phyloP scores from a whole-genome alignment of 2,888 invertebrate species.

The Rhamnusium bicolor region DNA sequence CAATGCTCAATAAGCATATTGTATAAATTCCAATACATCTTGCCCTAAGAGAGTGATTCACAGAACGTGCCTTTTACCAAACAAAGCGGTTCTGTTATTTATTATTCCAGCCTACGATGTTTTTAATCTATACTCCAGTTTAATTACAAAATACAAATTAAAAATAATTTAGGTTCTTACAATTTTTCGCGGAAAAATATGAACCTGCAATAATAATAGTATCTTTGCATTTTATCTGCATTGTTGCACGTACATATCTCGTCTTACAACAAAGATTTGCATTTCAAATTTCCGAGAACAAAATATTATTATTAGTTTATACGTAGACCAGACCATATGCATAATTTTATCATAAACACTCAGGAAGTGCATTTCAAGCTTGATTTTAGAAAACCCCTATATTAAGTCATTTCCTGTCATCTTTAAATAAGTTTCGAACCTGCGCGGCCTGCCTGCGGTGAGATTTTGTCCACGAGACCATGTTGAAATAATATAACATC shows the following conservation, averaged over 20 bases:
- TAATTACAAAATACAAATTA: too few relatives aligned
- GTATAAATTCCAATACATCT: too few relatives aligned
- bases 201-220: not conserved
- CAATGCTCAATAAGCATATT: too few relatives aligned
- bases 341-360: conserved; percentile 22
- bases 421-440: conserved; percentile 1
- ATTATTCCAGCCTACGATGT: too few relatives aligned
- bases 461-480: conserved; percentile 1
- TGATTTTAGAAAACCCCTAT: conserved; percentile 14
- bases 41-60: too few relatives aligned
- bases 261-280: not conserved
- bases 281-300: conserved; percentile 11
- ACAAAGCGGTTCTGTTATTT: too few relatives aligned
- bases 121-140: too few relatives aligned
- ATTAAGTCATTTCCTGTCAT: conserved; percentile 19
- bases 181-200: not conserved
- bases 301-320: not conserved
- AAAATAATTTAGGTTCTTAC: too few relatives aligned
- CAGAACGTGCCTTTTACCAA: too few relatives aligned
- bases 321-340: not conserved
- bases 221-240: not conserved
- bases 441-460: not conserved
- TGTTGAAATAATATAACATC: not conserved
- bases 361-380: conserved; percentile 15
- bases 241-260: not conserved